These are phyloP conservation scores for Poeciliopsis infans DNA, from an alignment of 2,797 vertebrate species.

Conservation along the genomic window DNA sequence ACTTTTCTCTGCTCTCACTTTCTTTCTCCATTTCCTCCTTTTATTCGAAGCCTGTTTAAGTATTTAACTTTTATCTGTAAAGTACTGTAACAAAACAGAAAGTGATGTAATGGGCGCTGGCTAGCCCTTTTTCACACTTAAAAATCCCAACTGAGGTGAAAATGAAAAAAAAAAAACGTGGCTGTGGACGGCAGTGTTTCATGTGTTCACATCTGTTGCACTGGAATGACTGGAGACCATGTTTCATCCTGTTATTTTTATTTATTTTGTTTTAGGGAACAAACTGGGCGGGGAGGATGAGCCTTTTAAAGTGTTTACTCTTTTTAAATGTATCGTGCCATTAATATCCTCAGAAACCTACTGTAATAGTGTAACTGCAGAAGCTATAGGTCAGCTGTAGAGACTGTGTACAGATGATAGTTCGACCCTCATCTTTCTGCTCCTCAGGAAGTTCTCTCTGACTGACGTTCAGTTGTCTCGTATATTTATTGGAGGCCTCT, in stretches of 20 bases:
- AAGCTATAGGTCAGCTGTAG: slow-evolving; percentile 51
- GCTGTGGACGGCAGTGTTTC: slow-evolving; percentile 19
- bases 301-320: slow-evolving; percentile 64
- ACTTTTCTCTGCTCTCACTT: slow-evolving; percentile 49
- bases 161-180: slow-evolving; percentile 34
- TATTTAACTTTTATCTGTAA: slow-evolving; percentile 62
- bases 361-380: slow-evolving; percentile 36
- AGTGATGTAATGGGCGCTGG: slow-evolving; percentile 74
- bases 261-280: slow-evolving; percentile 60
- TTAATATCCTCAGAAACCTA: slow-evolving; percentile 54
- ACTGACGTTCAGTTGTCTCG: slow-evolving; percentile 85
- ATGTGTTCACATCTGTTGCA: slow-evolving; percentile 21
- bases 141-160: slow-evolving; percentile 63
- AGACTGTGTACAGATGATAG: slow-evolving; percentile 65
- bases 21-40: slow-evolving; percentile 28
- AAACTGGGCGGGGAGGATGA: slow-evolving; percentile 12
- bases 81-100: slow-evolving; percentile 66
- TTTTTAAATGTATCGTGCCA: slow-evolving; percentile 70
- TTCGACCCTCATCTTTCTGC: slow-evolving; percentile 73
- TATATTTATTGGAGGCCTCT: slow-evolving; percentile 81
- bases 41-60: slow-evolving; percentile 44
- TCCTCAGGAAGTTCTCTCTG: slow-evolving; percentile 76
- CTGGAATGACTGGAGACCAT: slow-evolving; percentile 38
- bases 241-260: slow-evolving; percentile 47
- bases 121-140: slow-evolving; percentile 70